Evolutionary conservation across 2,797 vertebrate genomes (phyloP), one percentile per base, ranked within the genome.

Genomic region (Pseudomugil gertrudae): DNA sequence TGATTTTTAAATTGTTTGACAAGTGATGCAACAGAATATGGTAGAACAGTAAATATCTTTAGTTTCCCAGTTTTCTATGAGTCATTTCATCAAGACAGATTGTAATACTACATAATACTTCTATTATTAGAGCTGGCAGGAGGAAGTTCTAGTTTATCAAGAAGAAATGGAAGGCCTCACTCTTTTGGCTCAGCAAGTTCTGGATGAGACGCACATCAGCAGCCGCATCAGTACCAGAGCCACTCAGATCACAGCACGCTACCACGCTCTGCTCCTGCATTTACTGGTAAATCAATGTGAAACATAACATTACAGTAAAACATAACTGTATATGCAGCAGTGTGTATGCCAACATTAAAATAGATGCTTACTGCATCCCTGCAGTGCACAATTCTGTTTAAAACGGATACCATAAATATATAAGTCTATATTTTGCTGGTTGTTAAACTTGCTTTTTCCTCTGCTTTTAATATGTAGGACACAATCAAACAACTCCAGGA

Each of bases 81-180:
- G 19, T 43, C 38, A n/a, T 43, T 6, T 17, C 2, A 10, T 47
- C 43, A 47, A 21, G 9, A 43, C 2, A 45, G 17, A 59, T 54
- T 60, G 19, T 19, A 6, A 43, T 43, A 8, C 19, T 17, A 7
- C 6, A 67, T 35, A n/a, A 0, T 69, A 3, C 9, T 35, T 66
- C 5, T 68, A 43, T 68, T 2, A 2, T 53, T 72, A 99, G 98
- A 95, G 93, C 67, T 97, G 95, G 95, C 96, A 97, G 60, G 96
- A 95, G 72, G 98, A 99, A 59, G 94, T 96, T 57, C 77, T 93
- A 33, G 32, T 94, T 1, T 95, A 95, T 81, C 96, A 96, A 83
- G 95, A 96, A 33, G 96, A 99, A 66, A 95, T 99, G 72, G 98
- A 99, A 65, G 96, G 96, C 36, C 94, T 98, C 24, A 95, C 95